Percentiles rank a stretch among this genome's conserved stretches.
These are phyloP conservation scores for Melanchra persicariae DNA, from an alignment of 2,888 invertebrate genomes.

Conservation along the genomic window DNA sequence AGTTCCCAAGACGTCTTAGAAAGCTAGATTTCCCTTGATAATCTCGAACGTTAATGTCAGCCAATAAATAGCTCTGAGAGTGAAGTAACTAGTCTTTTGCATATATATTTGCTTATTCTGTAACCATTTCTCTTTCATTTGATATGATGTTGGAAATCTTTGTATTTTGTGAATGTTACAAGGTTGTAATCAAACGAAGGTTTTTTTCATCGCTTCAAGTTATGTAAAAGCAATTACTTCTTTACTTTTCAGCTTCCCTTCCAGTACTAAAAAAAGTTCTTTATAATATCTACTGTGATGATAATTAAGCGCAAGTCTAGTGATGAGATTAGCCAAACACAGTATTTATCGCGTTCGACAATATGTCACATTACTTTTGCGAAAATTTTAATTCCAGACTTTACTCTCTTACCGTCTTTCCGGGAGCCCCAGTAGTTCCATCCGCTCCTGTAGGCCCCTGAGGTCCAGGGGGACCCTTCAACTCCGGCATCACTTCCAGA, in stretches of 20 bases:
- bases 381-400: not conserved
- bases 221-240: not conserved
- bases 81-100: slow-evolving; percentile 41
- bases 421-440: slow-evolving; percentile 95
- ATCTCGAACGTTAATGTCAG: slow-evolving; percentile 53
- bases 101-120: slow-evolving; percentile 34
- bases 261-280: not conserved
- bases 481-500: slow-evolving; percentile 91
- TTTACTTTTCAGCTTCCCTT: not conserved
- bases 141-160: not conserved
- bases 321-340: not conserved
- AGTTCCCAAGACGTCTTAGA: slow-evolving; percentile 58
- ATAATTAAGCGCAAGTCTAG: not conserved
- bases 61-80: slow-evolving; percentile 51
- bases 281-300: not conserved
- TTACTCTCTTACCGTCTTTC: slow-evolving; percentile 93
- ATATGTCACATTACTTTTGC: not conserved
- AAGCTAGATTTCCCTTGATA: slow-evolving; percentile 70
- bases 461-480: slow-evolving; percentile 92
- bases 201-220: not conserved
- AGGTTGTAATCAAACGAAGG: not conserved
- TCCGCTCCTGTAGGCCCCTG: slow-evolving; percentile 93
- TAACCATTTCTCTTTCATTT: slow-evolving; percentile 14
- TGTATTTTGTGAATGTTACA: slow-evolving; percentile 2
- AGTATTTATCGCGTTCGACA: not conserved